Evolutionary conservation across 2,888 invertebrate genomes (phyloP), one percentile per base, ranked within the genome.

Genomic region (Pammene aurita): DNA sequence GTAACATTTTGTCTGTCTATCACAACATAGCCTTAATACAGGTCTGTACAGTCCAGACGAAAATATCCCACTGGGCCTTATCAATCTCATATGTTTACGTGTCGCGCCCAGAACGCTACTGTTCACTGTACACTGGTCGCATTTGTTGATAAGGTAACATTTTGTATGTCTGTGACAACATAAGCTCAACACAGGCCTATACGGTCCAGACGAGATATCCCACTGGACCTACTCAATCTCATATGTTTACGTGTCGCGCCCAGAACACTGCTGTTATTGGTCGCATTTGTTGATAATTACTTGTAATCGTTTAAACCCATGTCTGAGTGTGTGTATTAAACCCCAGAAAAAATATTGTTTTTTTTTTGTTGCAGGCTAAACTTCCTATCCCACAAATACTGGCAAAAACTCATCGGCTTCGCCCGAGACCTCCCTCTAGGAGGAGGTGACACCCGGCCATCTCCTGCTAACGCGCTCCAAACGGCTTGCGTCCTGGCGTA

Each of bases 111-210:
- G 94, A 6, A 83, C 96, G 76, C 97, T 97, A 0, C 84, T 95
- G 65, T 85, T 97, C 55, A 94, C 95, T 5, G 93, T 95, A 64
- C 95, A 96, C 75, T 97, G 97, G 97, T 95, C 95, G 65, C 96
- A 96, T 84, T 86, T 97, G 50, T 90, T 97, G 75, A 95, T 95
- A 69, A 81, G 89, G 89, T 88, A 73, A 50, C n/a, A n/a, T n/a
- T n/a, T n/a, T n/a, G n/a, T 72, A 4, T 35, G 35, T 35, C 35
- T 35, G 86, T 7, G 5, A 35, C 5, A n/a, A n/a, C n/a, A n/a
- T n/a, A 7, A n/a, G n/a, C 91, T 92, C 82, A 90, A 93, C 74
- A 64, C 93, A 92, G 93, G 93, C 0, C 73, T 93, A 0, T 93
- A 93, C 80, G 90, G 86, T 61, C 93, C 93, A 0, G 88, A 90